A percentile compares a stretch with the other conserved stretches of the same genome.
Evolutionary conservation across 2,113 vertebrate genomes (phyloP).

Genomic region (Alces alces): DNA sequence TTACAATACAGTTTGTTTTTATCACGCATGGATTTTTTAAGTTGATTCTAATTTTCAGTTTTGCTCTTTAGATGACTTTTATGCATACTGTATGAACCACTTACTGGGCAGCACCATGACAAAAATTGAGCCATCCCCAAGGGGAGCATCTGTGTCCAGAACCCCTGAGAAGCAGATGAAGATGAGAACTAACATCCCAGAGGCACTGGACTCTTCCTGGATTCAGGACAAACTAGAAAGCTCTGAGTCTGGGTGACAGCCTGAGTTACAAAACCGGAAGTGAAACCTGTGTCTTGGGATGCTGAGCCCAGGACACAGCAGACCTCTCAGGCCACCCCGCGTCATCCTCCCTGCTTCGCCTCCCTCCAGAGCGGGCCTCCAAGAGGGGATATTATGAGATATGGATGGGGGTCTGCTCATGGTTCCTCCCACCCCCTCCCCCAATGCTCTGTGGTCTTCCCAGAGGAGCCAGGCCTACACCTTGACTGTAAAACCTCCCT

Average conservation of each 20-base stretch:
- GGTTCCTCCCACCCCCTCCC: no score
- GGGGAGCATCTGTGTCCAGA: no score
- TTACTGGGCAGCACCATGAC: not conserved
- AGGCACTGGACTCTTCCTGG: not conserved
- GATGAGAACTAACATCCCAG: not conserved
- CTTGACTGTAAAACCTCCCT: not conserved
- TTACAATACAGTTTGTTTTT: not conserved
- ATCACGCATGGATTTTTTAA: not conserved
- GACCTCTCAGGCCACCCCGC: not conserved
- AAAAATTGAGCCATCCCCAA: not conserved
- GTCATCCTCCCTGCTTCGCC: not conserved
- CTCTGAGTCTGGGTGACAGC: not conserved
- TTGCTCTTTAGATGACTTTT: not conserved
- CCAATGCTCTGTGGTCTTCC: not conserved
- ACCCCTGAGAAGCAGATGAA: not conserved
- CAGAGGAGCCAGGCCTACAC: not conserved
- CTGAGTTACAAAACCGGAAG: not conserved
- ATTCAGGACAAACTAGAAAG: not conserved
- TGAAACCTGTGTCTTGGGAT: no score
- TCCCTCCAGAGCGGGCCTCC: not conserved
- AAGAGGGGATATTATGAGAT: accelerated
- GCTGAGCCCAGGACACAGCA: not conserved
- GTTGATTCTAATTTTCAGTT: not conserved
- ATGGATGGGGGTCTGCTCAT: not conserved
- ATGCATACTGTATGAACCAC: not conserved